Evolutionary conservation across 2,113 vertebrate species (phyloP).

Genomic region (Laticauda laticaudata): DNA sequence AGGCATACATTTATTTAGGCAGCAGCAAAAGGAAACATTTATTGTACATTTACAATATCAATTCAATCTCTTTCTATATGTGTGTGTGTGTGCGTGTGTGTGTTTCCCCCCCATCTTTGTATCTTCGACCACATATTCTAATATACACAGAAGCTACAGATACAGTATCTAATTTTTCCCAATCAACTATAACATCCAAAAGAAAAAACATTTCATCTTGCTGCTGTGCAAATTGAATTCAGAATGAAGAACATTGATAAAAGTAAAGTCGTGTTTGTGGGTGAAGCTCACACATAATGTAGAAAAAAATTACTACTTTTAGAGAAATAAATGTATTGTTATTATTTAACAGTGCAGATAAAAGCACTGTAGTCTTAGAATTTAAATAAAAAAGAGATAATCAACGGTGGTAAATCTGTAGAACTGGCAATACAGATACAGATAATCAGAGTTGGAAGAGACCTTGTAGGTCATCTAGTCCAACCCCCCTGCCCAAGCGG

Average conservation of each 20-base stretch:
- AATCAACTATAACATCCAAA: neutral
- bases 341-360: neutral
- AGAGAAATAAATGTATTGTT: neutral
- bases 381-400: neutral
- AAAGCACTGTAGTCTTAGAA: neutral
- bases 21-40: conserved; percentile 42
- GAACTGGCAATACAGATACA: neutral
- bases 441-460: too few relatives aligned
- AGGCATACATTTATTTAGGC: conserved; percentile 52
- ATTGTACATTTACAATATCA: conserved; percentile 40
- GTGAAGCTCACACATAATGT: neutral
- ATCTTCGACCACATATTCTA: neutral
- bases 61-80: neutral
- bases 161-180: neutral
- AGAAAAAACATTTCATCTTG: neutral
- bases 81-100: too few relatives aligned
- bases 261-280: neutral
- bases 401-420: neutral
- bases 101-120: too few relatives aligned
- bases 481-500: too few relatives aligned
- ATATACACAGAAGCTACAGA: neutral
- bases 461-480: too few relatives aligned
- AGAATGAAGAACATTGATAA: neutral
- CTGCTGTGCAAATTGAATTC: neutral
- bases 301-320: neutral